Conservation (phyloP, 1,140 invertebrate genomes). For the Bombus turneri region DNA sequence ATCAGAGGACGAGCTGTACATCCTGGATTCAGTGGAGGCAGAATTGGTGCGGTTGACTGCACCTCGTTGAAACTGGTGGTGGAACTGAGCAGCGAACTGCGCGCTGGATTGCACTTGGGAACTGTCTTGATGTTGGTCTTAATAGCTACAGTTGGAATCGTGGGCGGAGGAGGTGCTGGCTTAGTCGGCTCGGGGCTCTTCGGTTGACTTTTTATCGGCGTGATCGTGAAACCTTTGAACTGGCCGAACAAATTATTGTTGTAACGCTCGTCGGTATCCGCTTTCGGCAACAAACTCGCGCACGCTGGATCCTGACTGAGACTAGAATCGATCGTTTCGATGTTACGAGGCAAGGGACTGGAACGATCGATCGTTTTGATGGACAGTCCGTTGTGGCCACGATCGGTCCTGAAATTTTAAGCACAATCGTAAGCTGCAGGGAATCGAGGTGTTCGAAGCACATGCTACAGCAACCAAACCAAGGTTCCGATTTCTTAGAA, state of each 20-base stretch:
- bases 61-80: constrained; percentile 79
- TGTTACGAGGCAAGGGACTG: constrained; percentile 71
- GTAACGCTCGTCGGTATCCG: constrained; percentile 80
- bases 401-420: constrained; percentile 76
- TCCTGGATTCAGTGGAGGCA: constrained; percentile 84
- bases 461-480: background rate
- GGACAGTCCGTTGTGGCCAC: constrained; percentile 70
- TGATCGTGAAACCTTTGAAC: constrained; percentile 92
- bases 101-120: constrained; percentile 55
- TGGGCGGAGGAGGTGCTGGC: constrained; percentile 82
- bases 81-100: constrained; percentile 63
- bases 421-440: constrained; percentile 65
- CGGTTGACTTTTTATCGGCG: constrained; percentile 82
- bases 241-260: constrained; percentile 89
- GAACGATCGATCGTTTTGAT: constrained; percentile 80
- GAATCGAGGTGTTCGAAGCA: constrained; percentile 38
- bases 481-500: background rate
- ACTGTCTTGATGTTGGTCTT: constrained; percentile 75
- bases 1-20: constrained; percentile 88
- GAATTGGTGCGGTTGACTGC: constrained; percentile 81
- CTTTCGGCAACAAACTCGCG: constrained; percentile 82
- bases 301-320: constrained; percentile 79
- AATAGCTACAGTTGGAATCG: constrained; percentile 77
- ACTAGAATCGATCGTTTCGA: constrained; percentile 79
- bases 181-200: constrained; percentile 80